Evolutionary conservation across 2,888 invertebrate genomes (phyloP).

Genomic region (Malthinus flaveolus): DNA sequence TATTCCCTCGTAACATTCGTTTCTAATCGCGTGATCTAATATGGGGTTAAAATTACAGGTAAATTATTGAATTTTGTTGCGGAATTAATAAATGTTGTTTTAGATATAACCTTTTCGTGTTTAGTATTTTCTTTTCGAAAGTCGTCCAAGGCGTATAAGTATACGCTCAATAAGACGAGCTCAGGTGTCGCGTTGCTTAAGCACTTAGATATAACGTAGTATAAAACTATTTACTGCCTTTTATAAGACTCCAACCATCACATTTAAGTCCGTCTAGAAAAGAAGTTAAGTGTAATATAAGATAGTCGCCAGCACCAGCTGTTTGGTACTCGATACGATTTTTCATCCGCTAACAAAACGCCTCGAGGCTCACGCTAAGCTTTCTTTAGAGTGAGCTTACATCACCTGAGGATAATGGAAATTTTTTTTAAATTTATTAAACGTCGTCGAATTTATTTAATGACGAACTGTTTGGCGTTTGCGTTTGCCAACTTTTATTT

Average conservation of each 20-base stretch:
- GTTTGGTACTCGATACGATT: background rate
- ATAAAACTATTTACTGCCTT: slow-evolving; percentile 11
- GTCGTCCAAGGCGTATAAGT: too few relatives aligned
- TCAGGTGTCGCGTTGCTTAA: slow-evolving; percentile 20
- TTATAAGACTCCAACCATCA: slow-evolving; percentile 10
- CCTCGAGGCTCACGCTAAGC: too few relatives aligned
- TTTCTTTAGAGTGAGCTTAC: too few relatives aligned
- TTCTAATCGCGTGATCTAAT: slow-evolving; percentile 20
- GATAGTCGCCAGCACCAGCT: background rate
- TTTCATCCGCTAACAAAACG: too few relatives aligned
- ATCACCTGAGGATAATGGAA: too few relatives aligned
- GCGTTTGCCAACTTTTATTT: too few relatives aligned
- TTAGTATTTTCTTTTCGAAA: too few relatives aligned
- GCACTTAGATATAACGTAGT: slow-evolving; percentile 19
- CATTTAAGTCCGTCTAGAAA: slow-evolving; percentile 12
- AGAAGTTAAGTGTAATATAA: slow-evolving; percentile 22
- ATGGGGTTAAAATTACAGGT: slow-evolving; percentile 17
- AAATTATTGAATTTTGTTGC: slow-evolving; percentile 15
- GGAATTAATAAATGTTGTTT: too few relatives aligned
- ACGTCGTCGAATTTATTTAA: too few relatives aligned
- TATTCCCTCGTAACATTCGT: slow-evolving; percentile 2
- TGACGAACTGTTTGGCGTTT: too few relatives aligned
- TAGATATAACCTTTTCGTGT: too few relatives aligned
- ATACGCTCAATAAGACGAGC: background rate
- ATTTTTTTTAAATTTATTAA: too few relatives aligned